Base-by-base conservation (phyloP, 2,797 vertebrate genomes). In the Platyrinchus mystaceus region DNA sequence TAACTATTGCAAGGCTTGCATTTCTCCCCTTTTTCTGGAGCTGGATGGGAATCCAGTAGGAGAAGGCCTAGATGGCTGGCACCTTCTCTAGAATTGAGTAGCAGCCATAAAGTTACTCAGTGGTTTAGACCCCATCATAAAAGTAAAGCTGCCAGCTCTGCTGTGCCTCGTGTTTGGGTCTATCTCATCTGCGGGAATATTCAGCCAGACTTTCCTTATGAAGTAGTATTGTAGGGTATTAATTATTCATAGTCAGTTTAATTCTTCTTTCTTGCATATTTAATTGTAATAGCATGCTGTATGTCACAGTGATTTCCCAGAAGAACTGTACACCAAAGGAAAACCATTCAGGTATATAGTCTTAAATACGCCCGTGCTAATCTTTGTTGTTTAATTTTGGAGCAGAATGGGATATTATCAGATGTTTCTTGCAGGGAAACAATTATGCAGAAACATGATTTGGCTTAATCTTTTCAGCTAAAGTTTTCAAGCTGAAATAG, bases 261-360 rank as follows among this genome's bases (percentile, higher is more conserved):
- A 94, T 90, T 96, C 84, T 96, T 94, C 58, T 93, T 62, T 94
- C 96, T 97, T 97, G 86, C 96, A 96, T 97, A 92, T 93, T 97
- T 95, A 97, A 91, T 97, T 53, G 95, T 88, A 87, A 93, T 91
- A 90, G 12, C 97, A n/a, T 96, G 97, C 97, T 96, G 73, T 67
- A 66, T 95, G 84, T 96, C 93, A 49, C 82, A 71, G 50, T 95
- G 90, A 97, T 97, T 96, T 97, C 97, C 95, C 96, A 73, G 87
- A 96, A 97, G 96, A 95, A 67, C 93, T 86, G 56, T 91, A 67
- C 93, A 71, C 95, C 86, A 83, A 94, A 97, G 96, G 75, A 92
- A 70, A 79, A 58, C 77, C 80, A 27, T 84, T 91, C 95, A 93
- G 96, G 84, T 97, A 87, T 89, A 83, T 91, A 60, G 90, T 87